Conservation (phyloP, 2,888 invertebrate species). For the Dryadula phaetusa region DNA sequence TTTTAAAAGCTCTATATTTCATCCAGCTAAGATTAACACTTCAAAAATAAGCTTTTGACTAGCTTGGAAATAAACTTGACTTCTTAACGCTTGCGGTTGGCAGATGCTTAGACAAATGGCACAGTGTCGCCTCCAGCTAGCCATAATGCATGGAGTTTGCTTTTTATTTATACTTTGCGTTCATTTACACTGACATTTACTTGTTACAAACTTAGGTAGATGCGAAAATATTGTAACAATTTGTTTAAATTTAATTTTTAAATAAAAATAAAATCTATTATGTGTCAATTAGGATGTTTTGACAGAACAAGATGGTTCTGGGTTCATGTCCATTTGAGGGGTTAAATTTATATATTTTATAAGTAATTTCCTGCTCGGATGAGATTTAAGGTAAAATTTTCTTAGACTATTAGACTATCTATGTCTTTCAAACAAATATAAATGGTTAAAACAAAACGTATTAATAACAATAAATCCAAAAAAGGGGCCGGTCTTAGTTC, state of each 20-base stretch:
- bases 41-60: constrained; percentile 12
- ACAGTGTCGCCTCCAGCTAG: constrained; percentile 23
- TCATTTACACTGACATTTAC: neutral
- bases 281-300: too few species aligned
- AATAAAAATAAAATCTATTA: too few species aligned
- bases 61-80: constrained; percentile 23
- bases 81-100: constrained; percentile 12
- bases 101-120: constrained; percentile 25
- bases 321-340: too few species aligned
- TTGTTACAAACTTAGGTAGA: neutral
- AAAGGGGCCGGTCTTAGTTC: too few species aligned
- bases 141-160: constrained; percentile 17
- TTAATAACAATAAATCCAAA: too few species aligned
- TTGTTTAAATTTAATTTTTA: neutral
- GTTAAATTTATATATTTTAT: too few species aligned
- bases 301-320: too few species aligned
- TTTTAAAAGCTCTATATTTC: neutral
- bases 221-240: neutral
- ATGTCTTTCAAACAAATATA: too few species aligned
- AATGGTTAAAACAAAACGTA: too few species aligned
- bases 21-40: constrained; percentile 15
- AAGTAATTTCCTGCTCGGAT: too few species aligned
- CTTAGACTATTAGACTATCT: too few species aligned
- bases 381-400: too few species aligned
- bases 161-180: constrained; percentile 16